These are phyloP conservation scores for Drosophila suzukii DNA, from an alignment of 1,140 invertebrate species.

Conservation along the genomic window DNA sequence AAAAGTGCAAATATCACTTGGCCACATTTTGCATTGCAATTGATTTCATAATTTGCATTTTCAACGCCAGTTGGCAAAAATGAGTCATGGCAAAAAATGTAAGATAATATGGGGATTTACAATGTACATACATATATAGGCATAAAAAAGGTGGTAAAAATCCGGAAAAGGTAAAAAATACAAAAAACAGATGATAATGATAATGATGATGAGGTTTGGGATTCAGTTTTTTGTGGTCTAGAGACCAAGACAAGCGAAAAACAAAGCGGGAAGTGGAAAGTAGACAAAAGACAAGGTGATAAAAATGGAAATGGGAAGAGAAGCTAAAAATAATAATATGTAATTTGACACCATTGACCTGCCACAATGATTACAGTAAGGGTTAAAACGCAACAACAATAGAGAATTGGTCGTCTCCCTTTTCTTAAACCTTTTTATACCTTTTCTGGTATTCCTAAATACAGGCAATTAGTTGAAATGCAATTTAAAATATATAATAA, in stretches of 20 bases:
- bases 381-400: not conserved
- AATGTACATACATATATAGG: no score
- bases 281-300: constrained; percentile 21
- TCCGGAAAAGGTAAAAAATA: constrained; percentile 38
- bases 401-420: not conserved
- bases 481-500: no score
- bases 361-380: constrained; percentile 52
- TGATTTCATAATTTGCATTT: constrained; percentile 44
- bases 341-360: constrained; percentile 77
- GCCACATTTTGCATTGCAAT: constrained; percentile 31
- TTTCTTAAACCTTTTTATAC: not conserved
- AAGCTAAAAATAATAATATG: constrained; percentile 69
- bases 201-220: constrained; percentile 15
- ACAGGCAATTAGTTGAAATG: no score
- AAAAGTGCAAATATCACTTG: constrained; percentile 13
- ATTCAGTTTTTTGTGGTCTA: constrained; percentile 53
- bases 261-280: constrained; percentile 22
- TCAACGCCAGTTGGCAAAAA: constrained; percentile 19
- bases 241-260: constrained; percentile 11
- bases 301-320: constrained; percentile 7
- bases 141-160: constrained; percentile 11
- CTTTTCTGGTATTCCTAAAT: no score
- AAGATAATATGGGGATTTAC: not conserved
- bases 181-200: constrained; percentile 16
- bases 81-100: constrained; percentile 23